These are phyloP conservation scores for Nycticryphes semicollaris DNA, from an alignment of 2,113 vertebrate genomes.

Conservation along the genomic window DNA sequence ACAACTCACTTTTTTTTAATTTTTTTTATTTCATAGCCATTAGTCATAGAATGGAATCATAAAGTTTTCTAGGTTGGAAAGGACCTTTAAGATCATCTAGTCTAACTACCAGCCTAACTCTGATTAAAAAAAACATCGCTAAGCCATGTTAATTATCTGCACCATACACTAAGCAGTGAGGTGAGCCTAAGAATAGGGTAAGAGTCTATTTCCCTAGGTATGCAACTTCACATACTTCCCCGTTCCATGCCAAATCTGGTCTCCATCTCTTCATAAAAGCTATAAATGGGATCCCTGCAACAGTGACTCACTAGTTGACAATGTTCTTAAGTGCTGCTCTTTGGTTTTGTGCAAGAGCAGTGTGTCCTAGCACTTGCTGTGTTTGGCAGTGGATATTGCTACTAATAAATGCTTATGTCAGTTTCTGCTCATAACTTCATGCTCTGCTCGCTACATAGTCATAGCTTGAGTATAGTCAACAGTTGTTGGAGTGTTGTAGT, in stretches of 20 bases:
- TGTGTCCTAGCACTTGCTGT: background rate
- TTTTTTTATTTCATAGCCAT: background rate
- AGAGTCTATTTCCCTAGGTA: background rate
- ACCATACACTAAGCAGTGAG: background rate
- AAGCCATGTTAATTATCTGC: no score
- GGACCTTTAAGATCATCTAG: no score
- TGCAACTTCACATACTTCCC: background rate
- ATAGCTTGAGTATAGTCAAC: background rate
- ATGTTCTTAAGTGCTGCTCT: background rate
- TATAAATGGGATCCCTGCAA: background rate
- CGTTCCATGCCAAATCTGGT: background rate
- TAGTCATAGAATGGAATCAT: background rate
- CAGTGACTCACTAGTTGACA: accelerated
- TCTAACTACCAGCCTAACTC: no score
- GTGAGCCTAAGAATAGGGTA: background rate
- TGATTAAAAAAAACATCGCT: no score
- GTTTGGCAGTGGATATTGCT: background rate
- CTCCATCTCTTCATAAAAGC: background rate
- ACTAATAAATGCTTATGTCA: background rate
- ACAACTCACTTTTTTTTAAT: background rate
- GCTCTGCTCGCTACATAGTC: background rate
- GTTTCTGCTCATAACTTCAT: background rate
- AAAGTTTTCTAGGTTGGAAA: no score
- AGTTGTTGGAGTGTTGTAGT: background rate
- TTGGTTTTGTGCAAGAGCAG: background rate